A percentile compares a stretch with the other conserved stretches of the same genome.
Conservation (phyloP, 2,888 invertebrate species). For the Mesodorylaimus sp. region DNA sequence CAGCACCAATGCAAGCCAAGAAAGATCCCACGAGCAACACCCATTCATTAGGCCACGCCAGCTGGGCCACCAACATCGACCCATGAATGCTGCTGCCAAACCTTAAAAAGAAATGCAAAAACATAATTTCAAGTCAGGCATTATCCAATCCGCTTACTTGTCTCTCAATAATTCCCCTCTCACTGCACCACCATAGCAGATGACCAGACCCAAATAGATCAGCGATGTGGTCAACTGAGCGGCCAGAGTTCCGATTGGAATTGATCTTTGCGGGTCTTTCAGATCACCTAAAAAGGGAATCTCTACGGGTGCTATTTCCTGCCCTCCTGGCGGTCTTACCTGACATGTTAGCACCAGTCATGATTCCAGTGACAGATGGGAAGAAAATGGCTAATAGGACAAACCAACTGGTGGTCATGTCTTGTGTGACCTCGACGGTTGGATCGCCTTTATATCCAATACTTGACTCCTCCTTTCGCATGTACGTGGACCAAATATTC, state of each 20-base stretch:
- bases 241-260: slow-evolving; percentile 88
- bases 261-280: slow-evolving; percentile 92
- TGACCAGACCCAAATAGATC: slow-evolving; percentile 64
- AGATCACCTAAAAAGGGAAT: slow-evolving; percentile 60
- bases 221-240: slow-evolving; percentile 88
- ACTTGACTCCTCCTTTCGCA: slow-evolving; percentile 19
- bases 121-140: too few species aligned
- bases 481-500: slow-evolving; percentile 18
- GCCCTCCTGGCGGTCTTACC: too few species aligned
- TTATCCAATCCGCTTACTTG: too few species aligned
- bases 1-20: slow-evolving; percentile 89
- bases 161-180: slow-evolving; percentile 81
- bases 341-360: slow-evolving; percentile 96
- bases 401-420: slow-evolving; percentile 79
- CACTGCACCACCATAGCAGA: slow-evolving; percentile 70
- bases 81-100: slow-evolving; percentile 94
- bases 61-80: slow-evolving; percentile 78
- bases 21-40: slow-evolving; percentile 93
- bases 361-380: slow-evolving; percentile 94
- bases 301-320: too few species aligned
- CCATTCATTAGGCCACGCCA: slow-evolving; percentile 98
- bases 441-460: slow-evolving; percentile 19
- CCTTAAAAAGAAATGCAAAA: too few species aligned
- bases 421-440: slow-evolving; percentile 47
- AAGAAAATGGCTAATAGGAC: slow-evolving; percentile 95